Base-by-base conservation (phyloP, 2,113 vertebrate genomes). In the Osmerus mordax region DNA sequence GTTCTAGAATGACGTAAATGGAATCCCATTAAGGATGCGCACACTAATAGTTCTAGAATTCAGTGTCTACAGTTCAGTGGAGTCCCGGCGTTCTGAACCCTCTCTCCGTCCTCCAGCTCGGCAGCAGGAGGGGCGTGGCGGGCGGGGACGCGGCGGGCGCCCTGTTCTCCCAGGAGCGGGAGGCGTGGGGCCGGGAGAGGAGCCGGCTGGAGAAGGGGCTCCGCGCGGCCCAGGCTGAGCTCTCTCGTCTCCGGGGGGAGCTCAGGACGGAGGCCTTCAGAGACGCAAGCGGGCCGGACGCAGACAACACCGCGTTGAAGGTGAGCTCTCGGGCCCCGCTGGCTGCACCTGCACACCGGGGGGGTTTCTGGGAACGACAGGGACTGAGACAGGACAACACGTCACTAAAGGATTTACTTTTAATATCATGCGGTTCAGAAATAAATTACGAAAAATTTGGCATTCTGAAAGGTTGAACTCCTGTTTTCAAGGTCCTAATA, bases 161-260 rank as follows among this genome's bases (percentile, higher is more conserved):
- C 56, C 83, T 95, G 52, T 78, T 93, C 55, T 91, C 93, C 68
- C 92, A 93, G 4, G 95, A 98, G 81, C 93, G 90, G 67, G 95
- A 96, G 76, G 79, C 87, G 0, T 99, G 96, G 96, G 81, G 75
- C 63, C 92, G 85, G 79, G 97, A 99, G 84, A 95, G 89, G 74
- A 8, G 74, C n/a, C 73, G 81, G 0, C 89, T 98, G 74, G 95
- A 98, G 84, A 94, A 93, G 32, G 88, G 93, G 53, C 83, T 99
- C 76, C 93, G 91, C 47, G 89, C 90, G 78, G 90, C 95, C 0
- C 90, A 99, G 84, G 91, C 93, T 0, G 94, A 99, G 75, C 80
- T 96, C 23, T 89, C 83, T 61, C 94, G 92, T 66, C 90, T 98
- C 72, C 93, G 87, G 74, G 91, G 89, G 51, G 95, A 99, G 78